These are phyloP conservation scores for Chaenodraco wilsoni DNA, from an alignment of 2,797 vertebrate species.

Conservation along the genomic window DNA sequence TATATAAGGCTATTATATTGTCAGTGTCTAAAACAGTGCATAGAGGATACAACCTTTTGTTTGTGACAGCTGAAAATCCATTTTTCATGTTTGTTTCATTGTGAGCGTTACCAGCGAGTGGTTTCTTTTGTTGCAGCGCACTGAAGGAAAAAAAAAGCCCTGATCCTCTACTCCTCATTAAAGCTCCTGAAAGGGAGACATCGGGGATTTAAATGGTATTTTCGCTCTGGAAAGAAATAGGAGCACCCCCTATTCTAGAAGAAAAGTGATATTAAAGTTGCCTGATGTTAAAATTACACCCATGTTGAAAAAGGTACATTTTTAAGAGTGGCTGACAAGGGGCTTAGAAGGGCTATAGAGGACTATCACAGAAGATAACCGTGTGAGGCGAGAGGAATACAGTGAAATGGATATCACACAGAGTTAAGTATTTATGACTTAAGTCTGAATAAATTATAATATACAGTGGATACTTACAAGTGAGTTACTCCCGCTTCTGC, in stretches of 20 bases:
- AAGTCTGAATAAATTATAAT: conserved; percentile 60
- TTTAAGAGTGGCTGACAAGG: not conserved
- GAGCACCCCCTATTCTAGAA: conserved; percentile 11
- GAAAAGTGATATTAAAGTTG: conserved; percentile 20
- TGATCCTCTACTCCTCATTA: conserved; percentile 48
- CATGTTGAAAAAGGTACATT: conserved; percentile 15
- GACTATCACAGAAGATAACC: conserved; percentile 11
- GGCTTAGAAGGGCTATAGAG: not conserved
- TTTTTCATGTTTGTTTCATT: conserved; percentile 80
- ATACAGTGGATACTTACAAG: conserved; percentile 44
- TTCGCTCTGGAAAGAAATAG: conserved; percentile 29
- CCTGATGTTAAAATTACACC: conserved; percentile 33
- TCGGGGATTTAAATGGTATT: conserved; percentile 42
- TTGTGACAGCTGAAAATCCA: conserved; percentile 78
- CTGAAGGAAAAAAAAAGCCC: conserved; percentile 5
- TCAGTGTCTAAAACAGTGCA: conserved; percentile 80
- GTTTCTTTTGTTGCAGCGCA: conserved; percentile 64
- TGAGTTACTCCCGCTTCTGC: conserved; percentile 35
- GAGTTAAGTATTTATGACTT: conserved; percentile 54
- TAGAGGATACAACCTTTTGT: conserved; percentile 79
- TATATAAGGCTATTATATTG: conserved; percentile 88
- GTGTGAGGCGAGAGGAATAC: conserved; percentile 13
- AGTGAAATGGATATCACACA: conserved; percentile 45
- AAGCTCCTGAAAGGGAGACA: conserved; percentile 58
- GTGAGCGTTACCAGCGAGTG: conserved; percentile 62